Base-by-base conservation (phyloP, 2,888 invertebrate genomes). In the Omphaloscelis lunosa region DNA sequence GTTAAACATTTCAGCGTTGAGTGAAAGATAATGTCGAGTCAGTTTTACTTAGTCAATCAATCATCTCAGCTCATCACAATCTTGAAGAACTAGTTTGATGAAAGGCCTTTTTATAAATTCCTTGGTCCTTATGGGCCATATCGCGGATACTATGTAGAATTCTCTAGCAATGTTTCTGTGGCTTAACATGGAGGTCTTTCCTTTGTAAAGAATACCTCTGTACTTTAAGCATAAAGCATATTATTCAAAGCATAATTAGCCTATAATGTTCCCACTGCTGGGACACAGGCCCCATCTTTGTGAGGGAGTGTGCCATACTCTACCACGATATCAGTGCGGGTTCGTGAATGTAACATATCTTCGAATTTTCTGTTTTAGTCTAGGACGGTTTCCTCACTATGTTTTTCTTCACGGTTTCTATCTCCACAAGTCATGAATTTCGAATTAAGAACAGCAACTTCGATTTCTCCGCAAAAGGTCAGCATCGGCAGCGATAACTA, bases 21-120 rank as follows among this genome's bases (percentile, higher is more conserved):
- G 27, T 72, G 61, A 62, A 41, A 67, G 68, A 77, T 34, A 61
- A 34, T 61, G 23, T 23, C 3, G 29, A 61, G n/a, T 20, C 58
- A 27, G 17, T 29, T 53, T 29, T 45, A 45, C 23, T 51, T 23
- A 20, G 23, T n/a, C 2, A 48, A 56, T 61, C 23, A 39, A 51
- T 29, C 41, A n/a, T 23, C 29, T 69, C 11, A 17, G 6, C 15
- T 69, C 51, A 23, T 39, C 27, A 45, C 12, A 20, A 20, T 53
- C 23, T 6, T 56, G 41, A 23, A 56, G 23, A 17, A 23, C 3
- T 15, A 15, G 17, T 39, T 51, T 48, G n/a, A n/a, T 34, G 2
- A 34, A 48, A 12, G 8, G 17, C 1, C n/a, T 20, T 48, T 7
- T 48, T 71, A 34, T n/a, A 20, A 41, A 48, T 34, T 9, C 7